These are phyloP conservation scores for Telenomus remus DNA, from an alignment of 1,140 invertebrate species.

Conservation along the genomic window DNA sequence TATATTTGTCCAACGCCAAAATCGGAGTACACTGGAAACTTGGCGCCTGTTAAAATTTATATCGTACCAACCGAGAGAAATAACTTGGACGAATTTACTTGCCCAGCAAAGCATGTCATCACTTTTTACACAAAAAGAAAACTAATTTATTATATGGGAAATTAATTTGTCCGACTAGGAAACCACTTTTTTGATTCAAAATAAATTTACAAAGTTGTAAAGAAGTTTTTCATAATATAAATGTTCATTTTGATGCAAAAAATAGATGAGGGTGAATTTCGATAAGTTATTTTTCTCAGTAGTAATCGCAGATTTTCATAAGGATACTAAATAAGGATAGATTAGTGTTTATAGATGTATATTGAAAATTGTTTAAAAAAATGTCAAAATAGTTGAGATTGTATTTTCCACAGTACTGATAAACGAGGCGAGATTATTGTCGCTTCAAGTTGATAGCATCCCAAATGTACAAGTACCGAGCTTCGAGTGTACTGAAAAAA, in stretches of 20 bases:
- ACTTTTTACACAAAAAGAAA: not conserved
- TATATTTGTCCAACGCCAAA: slow-evolving; percentile 13
- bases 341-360: slow-evolving; percentile 1
- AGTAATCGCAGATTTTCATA: not conserved
- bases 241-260: no score
- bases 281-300: slow-evolving; percentile 5
- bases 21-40: slow-evolving; percentile 5
- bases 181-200: no score
- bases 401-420: slow-evolving; percentile 10
- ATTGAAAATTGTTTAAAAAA: not conserved
- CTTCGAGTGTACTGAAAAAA: slow-evolving; percentile 5
- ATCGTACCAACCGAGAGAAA: not conserved
- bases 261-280: no score
- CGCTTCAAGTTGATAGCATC: not conserved
- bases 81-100: slow-evolving; percentile 1
- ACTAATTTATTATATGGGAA: not conserved
- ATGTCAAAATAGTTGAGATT: not conserved
- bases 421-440: slow-evolving; percentile 2
- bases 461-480: slow-evolving; percentile 6
- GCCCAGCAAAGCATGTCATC: not conserved
- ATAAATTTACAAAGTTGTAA: no score
- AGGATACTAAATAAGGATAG: not conserved
- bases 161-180: no score
- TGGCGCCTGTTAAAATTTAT: slow-evolving; percentile 5
- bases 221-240: no score